Evolutionary conservation across 2,888 invertebrate species (phyloP).

Genomic region (Eupithecia vulgata): DNA sequence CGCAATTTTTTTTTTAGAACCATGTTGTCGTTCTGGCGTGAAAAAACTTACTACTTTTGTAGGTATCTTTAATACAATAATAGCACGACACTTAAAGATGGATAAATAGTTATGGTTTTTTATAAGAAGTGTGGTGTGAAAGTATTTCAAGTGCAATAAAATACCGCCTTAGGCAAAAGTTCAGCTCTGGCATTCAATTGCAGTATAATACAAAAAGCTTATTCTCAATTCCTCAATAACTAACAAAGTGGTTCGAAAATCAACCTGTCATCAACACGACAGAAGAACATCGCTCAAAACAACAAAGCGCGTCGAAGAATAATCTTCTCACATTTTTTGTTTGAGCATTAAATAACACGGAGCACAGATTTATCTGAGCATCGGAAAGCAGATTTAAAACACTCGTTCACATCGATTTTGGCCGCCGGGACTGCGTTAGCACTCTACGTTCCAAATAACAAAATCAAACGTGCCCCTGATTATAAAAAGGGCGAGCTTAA

Average conservation of each 20-base stretch:
- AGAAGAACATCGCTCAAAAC: slow-evolving; percentile 15
- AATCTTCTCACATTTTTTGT: slow-evolving; percentile 18
- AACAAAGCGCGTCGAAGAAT: slow-evolving; percentile 18
- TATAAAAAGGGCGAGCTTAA: slow-evolving; percentile 53
- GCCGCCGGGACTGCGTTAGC: slow-evolving; percentile 38
- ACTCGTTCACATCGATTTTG: slow-evolving; percentile 12
- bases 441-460: slow-evolving; percentile 58
- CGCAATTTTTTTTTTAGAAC: no score
- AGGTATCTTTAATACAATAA: not conserved
- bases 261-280: slow-evolving; percentile 1
- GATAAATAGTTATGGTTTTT: not conserved
- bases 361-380: slow-evolving; percentile 39
- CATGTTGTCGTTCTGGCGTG: no score
- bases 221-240: not conserved
- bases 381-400: slow-evolving; percentile 49
- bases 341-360: slow-evolving; percentile 37
- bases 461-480: slow-evolving; percentile 60
- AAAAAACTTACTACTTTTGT: not conserved
- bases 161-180: not conserved
- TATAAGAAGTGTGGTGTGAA: not conserved
- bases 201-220: not conserved
- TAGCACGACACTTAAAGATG: no score
- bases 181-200: not conserved
- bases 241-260: not conserved
- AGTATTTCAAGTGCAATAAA: not conserved